These are phyloP conservation scores for Camponotus floridanus DNA, from an alignment of 1,140 invertebrate genomes.

Conservation along the genomic window DNA sequence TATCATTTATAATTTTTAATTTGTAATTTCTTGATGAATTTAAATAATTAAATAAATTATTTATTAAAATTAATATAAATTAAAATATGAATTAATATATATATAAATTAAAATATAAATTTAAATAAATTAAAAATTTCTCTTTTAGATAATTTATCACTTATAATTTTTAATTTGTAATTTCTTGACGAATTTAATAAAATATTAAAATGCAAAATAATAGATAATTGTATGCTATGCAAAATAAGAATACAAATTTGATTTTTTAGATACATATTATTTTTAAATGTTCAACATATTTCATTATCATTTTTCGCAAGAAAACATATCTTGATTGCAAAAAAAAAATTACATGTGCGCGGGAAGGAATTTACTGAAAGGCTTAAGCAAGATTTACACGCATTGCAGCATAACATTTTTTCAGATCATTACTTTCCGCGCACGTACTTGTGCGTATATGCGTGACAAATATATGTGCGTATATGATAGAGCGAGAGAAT, in stretches of 20 bases:
- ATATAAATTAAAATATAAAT: too few species aligned
- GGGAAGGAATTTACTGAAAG: conserved; percentile 22
- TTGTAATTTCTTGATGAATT: not conserved
- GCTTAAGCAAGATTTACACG: conserved; percentile 37
- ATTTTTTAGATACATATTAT: not conserved
- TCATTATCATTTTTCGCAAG: not conserved
- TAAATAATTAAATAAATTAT: too few species aligned
- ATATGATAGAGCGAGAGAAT: conserved; percentile 15
- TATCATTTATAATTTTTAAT: not conserved
- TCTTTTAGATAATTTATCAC: not conserved
- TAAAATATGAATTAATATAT: too few species aligned
- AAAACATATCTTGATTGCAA: conserved; percentile 20
- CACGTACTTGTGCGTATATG: conserved; percentile 3
- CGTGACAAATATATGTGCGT: not conserved
- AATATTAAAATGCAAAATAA: not conserved
- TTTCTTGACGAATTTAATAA: not conserved
- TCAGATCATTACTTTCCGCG: conserved; percentile 43
- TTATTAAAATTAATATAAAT: too few species aligned
- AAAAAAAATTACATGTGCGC: not conserved
- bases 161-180: not conserved
- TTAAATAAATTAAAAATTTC: not conserved
- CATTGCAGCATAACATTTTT: conserved; percentile 43
- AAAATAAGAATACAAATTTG: not conserved
- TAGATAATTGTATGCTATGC: not conserved
- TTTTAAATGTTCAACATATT: not conserved